Base-by-base conservation (phyloP, 2,797 vertebrate genomes). In the Sebastes vulpes region DNA sequence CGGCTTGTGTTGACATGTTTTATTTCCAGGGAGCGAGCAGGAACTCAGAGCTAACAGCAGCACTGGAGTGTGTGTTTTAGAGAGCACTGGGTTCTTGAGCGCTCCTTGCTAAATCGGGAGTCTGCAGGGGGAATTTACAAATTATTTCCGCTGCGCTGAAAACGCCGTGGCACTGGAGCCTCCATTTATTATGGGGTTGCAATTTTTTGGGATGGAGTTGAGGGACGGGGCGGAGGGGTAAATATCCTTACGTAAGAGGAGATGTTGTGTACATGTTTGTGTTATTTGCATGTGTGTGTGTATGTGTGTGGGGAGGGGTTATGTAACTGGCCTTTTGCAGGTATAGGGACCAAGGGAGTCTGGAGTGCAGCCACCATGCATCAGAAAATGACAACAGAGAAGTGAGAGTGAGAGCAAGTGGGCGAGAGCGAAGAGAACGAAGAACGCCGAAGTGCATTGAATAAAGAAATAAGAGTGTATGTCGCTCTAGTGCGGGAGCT, bases 141-240 rank as follows among this genome's bases (percentile, higher is more conserved):
- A 93, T 94, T 90, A 94, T 93, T 93, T 94, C 92, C 81, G 84
- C 91, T 91, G 85, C 52, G 57, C 85, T 91, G 93, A 90, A 91
- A 93, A 84, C 7, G 63, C 77, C 14, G 77, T 75, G 76, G 82
- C 75, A 54, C 65, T 42, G 83, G 66, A 90, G 88, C 77, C 82
- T 84, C 77, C 74, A 77, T 88, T 91, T 89, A 79, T 79, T 83
- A 58, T 14, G 50, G 42, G 77, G 67, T 73, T 88, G 73, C 52
- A 29, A 82, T 80, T 75, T 91, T 87, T 26, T 7, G 12, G 56
- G 67, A 72, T 73, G 83, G 68, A 86, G 58, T 56, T 25, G 86
- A 82, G 56, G 50, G 79, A 70, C 18, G 6, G 26, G 50, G 54
- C 9, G 71, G 52, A 64, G 20, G 63, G 64, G 61, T 69, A 83